These are phyloP conservation scores for Deilephila elpenor DNA, from an alignment of 2,888 invertebrate species.

Conservation along the genomic window DNA sequence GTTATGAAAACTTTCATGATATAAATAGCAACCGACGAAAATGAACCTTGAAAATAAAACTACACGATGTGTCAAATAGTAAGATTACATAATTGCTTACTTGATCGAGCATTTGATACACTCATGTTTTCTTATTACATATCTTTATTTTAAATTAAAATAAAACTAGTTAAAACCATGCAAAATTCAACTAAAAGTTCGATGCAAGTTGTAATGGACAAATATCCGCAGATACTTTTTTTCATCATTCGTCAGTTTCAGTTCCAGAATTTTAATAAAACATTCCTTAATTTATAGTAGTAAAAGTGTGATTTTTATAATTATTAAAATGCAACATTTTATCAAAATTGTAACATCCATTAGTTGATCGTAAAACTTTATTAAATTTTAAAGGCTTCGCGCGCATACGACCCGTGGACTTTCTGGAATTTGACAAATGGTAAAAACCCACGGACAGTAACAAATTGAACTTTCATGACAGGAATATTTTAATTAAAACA, in stretches of 20 bases:
- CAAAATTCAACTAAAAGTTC: too few species aligned
- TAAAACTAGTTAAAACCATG: too few species aligned
- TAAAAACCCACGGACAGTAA: conserved; percentile 19
- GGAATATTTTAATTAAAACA: conserved; percentile 25
- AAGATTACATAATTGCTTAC: background rate
- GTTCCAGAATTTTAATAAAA: background rate
- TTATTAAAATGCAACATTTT: background rate
- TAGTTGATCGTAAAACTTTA: conserved; percentile 32
- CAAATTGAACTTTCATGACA: conserved; percentile 26
- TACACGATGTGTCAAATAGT: background rate
- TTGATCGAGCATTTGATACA: too few species aligned
- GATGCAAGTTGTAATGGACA: too few species aligned
- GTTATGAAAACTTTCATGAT: background rate
- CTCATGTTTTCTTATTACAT: too few species aligned
- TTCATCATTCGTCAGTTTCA: too few species aligned
- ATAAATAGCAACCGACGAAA: background rate
- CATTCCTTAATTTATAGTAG: background rate
- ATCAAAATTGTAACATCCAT: conserved; percentile 25
- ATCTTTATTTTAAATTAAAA: too few species aligned
- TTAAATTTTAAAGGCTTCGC: conserved; percentile 13
- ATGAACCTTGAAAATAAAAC: background rate
- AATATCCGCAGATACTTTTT: too few species aligned
- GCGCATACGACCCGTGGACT: background rate
- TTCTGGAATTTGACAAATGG: conserved; percentile 26
- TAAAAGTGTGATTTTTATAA: background rate